Base-by-base conservation (phyloP, 2,888 invertebrate species). In the Hybos culiciformis region DNA sequence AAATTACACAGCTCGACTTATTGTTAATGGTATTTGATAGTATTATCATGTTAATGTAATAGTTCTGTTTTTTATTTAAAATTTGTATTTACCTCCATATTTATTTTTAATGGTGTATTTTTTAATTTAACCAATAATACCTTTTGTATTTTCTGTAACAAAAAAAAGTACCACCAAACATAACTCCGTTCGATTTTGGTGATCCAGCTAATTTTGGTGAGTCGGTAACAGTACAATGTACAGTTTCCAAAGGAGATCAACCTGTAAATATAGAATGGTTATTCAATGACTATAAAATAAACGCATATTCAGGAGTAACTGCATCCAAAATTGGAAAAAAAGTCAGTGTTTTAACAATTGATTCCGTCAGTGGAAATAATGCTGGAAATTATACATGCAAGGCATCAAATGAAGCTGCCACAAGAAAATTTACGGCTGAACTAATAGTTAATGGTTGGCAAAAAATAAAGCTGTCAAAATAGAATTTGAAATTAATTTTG, bases 231-330 rank as follows among this genome's bases (percentile, higher is more conserved):
- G 67, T 76, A 24, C 70, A 72, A 43, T 80, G 80, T 59, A 70
- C 74, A 42, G 74, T 79, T 24, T 70, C 71, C n/a, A 75, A 76
- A 57, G 80, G 83, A 17, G 83, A 83, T 62, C 66, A 73, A 46
- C 82, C 81, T 2, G 69, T 82, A 43, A 69, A 71, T 49, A 75
- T 82, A 42, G 65, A 66, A 23, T 81, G 80, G 80, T 63, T 68
- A 23, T 75, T 78, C 52, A 75, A 79, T 59, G 77, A 80, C 59
- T 77, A 75, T 56, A 67, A 70, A 48, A 71, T 74, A 46, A 74
- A 80, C 59, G 69, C 70, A 56, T 74, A 71, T 47, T 54, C 71
- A 65, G 60, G 66, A 34, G 57, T 60, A 4, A 59, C 56, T 17
- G 70, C 70, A 42, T 68, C 70, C 37, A 63, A 66, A 45, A 67